Base-by-base conservation (phyloP, 2,797 vertebrate species). In the Smutsia temminckii region DNA sequence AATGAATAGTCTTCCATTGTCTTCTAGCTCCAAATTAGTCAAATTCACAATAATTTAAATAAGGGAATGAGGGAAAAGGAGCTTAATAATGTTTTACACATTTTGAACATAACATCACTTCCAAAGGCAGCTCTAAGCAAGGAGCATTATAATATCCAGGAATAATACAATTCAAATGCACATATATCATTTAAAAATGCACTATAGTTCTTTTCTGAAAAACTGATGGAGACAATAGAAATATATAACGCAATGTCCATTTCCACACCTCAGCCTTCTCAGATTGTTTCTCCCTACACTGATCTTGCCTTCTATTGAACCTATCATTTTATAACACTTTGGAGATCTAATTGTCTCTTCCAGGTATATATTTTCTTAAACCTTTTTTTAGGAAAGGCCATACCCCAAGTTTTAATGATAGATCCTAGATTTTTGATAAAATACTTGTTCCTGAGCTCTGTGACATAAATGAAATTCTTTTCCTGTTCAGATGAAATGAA, bases 11-110 rank as follows among this genome's bases (percentile, higher is more conserved):
- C 51, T 86, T 55, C 93, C 40, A 94, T 61, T 89, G 94, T 95
- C 94, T 97, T 77, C 64, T 69, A 53, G 29, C 20, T 95, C 75
- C 40, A 96, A 89, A 97, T 97, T 95, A 95, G 95, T 96, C 95
- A 96, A 94, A 89, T 40, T 79, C 94, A 88, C 57, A 91, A 77
- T 91, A 81, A 95, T 83, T 94, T 84, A 94, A 93, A 64, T 83
- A 94, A 92, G n/a, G 27, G 37, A 75, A 83, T 84, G 83, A 94
- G 40, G 17, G 91, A 20, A 77, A 92, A 68, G 18, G 18, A 8
- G 20, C 46, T 80, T 75, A 57, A 40, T 85, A 69, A 96, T 87
- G 61, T 92, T 94, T 93, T 74, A 88, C 25, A 71, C 32, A 84
- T 55, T 92, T 92, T 91, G n/a, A 91, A 37, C 7, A 57, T 46